Conservation (phyloP, 1,140 invertebrate species). For the Brachionus paranguensis region DNA sequence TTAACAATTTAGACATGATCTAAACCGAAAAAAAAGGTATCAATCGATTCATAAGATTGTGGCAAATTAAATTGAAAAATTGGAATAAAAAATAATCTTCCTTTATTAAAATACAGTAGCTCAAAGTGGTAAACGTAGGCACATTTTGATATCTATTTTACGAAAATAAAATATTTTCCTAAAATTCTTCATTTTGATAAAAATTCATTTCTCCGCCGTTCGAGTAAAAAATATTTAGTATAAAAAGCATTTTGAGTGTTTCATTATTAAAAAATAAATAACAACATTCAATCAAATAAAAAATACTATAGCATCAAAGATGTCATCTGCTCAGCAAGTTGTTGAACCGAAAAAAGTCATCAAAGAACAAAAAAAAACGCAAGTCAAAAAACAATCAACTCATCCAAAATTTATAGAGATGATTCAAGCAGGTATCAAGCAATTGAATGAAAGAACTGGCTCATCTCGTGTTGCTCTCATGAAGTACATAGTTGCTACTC, state of each 20-base stretch:
- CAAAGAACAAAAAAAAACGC: background rate
- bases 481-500: conserved; percentile 40
- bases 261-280: background rate
- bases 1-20: background rate
- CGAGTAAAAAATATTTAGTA: background rate
- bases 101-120: background rate
- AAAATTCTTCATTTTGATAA: background rate
- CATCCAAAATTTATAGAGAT: conserved; percentile 40
- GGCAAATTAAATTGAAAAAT: background rate
- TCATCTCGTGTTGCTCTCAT: conserved; percentile 37
- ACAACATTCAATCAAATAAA: background rate
- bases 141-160: background rate
- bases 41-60: background rate
- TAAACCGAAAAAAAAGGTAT: background rate
- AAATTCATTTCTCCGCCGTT: conserved; percentile 26
- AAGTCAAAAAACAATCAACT: background rate
- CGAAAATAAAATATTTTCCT: background rate
- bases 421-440: conserved; percentile 30
- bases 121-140: background rate
- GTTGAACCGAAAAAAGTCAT: background rate
- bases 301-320: background rate
- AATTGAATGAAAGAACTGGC: conserved; percentile 40
- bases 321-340: background rate
- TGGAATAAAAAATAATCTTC: background rate
- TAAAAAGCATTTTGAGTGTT: background rate